Base-by-base conservation (phyloP, 2,113 vertebrate species). In the Nothobranchius furzeri region DNA sequence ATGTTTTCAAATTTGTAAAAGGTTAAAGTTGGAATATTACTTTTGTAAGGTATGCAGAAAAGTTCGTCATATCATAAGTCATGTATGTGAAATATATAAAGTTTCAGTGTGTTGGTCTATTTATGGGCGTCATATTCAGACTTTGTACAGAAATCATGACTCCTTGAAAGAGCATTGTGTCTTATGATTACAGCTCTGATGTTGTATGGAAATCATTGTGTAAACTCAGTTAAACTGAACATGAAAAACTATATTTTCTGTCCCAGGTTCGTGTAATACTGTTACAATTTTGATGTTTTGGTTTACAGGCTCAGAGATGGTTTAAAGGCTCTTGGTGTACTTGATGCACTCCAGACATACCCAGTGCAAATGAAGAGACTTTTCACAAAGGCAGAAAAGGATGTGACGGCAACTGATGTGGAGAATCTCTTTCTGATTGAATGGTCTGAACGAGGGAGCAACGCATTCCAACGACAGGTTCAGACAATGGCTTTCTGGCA, bases 251-350 rank as follows among this genome's bases (percentile, higher is more conserved):
- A 14, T 48, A 14, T 14, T 48, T 48, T 48, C 47, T 7, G 7
- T 14, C 14, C 14, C 13, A 48, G 6, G 47, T 14, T 35, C 12
- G 14, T 54, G 2, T 54, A 35, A 1, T 35, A 35, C 6, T 12
- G 10, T 37, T 51, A 7, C 14, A 13, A 63, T 55, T 35, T 36
- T 15, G 25, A 20, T 20, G 20, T 20, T 20, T 20, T 20, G 20
- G 20, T 20, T 20, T 20, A 20, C 47, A 70, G 67, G 50, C 61
- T 69, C 57, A 69, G 67, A 60, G 67, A 60, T 46, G 58, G 57
- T 25, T 61, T 61, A 54, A 53, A 1, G 25, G 35, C 49, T 60
- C 67, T 60, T 13, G 49, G 57, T 47, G 49, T 60, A 49, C 57
- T 69, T 5, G 56, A 69, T 30, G 67, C 36, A 12, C 20, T 69